phyloP scores from a whole-genome alignment of 2,797 vertebrate species.

The Pantherophis alleghaniensis region DNA sequence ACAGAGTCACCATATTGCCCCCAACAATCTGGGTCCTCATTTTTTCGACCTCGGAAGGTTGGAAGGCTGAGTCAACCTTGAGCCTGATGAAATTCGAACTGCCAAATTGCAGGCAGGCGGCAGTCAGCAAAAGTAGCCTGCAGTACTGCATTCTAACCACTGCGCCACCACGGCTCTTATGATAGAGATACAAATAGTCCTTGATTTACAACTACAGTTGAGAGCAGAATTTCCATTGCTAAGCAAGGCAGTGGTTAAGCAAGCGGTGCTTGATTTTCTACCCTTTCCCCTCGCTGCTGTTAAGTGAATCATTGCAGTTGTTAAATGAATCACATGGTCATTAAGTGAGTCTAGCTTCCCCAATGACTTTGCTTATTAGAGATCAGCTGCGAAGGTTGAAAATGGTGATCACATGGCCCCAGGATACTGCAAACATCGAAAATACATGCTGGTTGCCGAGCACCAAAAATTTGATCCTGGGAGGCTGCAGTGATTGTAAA shows the following conservation, averaged over 20 bases:
- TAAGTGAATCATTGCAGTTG: not conserved
- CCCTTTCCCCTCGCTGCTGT: not conserved
- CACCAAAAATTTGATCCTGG: not conserved
- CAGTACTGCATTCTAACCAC: no score
- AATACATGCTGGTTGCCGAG: not conserved
- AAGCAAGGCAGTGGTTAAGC: not conserved
- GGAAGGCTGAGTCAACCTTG: no score
- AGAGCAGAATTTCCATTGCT: not conserved
- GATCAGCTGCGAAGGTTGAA: not conserved
- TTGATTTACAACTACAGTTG: not conserved
- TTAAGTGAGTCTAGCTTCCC: not conserved
- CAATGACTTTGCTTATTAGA: not conserved
- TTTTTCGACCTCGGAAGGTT: no score
- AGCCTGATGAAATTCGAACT: no score
- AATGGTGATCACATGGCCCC: not conserved
- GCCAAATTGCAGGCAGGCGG: no score
- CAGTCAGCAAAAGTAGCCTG: no score
- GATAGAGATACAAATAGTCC: not conserved
- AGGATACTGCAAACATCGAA: not conserved
- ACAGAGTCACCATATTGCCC: no score
- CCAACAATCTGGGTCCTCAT: no score
- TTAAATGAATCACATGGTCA: not conserved
- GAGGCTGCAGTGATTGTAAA: not conserved
- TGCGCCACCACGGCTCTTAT: no score
- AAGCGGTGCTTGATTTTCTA: not conserved